Evolutionary conservation across 2,113 vertebrate genomes (phyloP).

Genomic region (Pollachius pollachius): DNA sequence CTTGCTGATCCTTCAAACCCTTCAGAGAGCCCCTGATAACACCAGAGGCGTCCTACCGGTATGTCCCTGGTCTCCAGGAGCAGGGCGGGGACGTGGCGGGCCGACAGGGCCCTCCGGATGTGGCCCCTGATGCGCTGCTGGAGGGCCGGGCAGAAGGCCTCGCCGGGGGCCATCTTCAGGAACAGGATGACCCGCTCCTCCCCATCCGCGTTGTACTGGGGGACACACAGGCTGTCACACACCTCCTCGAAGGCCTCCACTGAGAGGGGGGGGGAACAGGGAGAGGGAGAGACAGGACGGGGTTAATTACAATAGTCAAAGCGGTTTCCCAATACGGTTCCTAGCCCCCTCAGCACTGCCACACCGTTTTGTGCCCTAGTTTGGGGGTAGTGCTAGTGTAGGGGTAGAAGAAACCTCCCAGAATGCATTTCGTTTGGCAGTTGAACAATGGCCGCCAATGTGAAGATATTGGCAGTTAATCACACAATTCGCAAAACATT

Average conservation of each 20-base stretch:
- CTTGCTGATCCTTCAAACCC: too few relatives aligned
- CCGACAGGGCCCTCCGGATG: constrained; percentile 84
- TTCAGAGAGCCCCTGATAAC: too few relatives aligned
- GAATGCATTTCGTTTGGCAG: too few relatives aligned
- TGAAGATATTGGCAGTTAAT: too few relatives aligned
- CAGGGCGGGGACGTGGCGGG: constrained; percentile 87
- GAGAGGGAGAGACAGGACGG: background rate
- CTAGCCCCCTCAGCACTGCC: too few relatives aligned
- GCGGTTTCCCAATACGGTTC: too few relatives aligned
- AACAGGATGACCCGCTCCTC: constrained; percentile 94
- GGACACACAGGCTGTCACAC: constrained; percentile 89
- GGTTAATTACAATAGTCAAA: background rate
- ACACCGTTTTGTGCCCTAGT: too few relatives aligned
- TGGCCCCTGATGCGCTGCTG: constrained; percentile 77
- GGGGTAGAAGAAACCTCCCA: too few relatives aligned
- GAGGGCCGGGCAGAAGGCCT: constrained; percentile 74
- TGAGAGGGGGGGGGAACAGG: constrained; percentile 44
- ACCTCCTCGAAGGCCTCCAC: constrained; percentile 97
- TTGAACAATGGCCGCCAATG: too few relatives aligned
- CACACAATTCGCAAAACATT: too few relatives aligned
- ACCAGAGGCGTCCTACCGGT: constrained; percentile 75
- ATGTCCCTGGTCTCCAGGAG: constrained; percentile 91
- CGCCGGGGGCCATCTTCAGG: constrained; percentile 84
- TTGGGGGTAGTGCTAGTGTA: too few relatives aligned
- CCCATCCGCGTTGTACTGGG: constrained; percentile 87